A percentile compares a stretch with the other conserved stretches of the same genome.
phyloP scores from a whole-genome alignment of 2,113 vertebrate genomes.

The Turnix velox region DNA sequence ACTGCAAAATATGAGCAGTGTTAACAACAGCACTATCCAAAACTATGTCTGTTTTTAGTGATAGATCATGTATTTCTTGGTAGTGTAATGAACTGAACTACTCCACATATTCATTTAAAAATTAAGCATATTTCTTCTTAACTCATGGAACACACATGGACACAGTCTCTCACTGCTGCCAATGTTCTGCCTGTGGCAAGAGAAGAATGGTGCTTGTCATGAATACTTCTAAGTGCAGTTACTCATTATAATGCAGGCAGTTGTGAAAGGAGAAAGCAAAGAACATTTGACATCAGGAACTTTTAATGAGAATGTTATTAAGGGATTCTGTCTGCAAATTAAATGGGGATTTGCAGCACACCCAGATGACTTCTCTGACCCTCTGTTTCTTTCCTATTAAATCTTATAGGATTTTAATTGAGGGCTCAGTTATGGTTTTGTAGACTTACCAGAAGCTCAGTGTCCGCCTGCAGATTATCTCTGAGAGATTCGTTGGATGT shows the following conservation, averaged over 20 bases:
- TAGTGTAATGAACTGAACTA: neutral
- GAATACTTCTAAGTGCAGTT: neutral
- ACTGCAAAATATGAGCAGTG: neutral
- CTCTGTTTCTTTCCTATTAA: neutral
- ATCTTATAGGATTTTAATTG: neutral
- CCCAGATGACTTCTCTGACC: neutral
- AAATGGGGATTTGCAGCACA: neutral
- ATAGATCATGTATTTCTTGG: neutral
- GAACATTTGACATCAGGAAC: neutral
- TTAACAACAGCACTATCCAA: neutral
- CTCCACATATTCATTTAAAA: neutral
- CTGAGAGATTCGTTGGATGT: neutral
- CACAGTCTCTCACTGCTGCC: neutral
- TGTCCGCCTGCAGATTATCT: neutral
- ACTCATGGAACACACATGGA: rapidly evolving
- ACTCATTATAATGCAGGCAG: neutral
- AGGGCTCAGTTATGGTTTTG: neutral
- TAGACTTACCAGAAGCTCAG: neutral
- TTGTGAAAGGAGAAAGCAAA: neutral
- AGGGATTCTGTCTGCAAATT: neutral
- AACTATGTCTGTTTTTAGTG: neutral
- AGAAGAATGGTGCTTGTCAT: neutral
- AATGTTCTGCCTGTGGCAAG: neutral
- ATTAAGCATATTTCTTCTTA: neutral
- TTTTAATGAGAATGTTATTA: neutral